These are phyloP conservation scores for Zosterops lateralis DNA, from an alignment of 2,113 vertebrate genomes.

Conservation along the genomic window DNA sequence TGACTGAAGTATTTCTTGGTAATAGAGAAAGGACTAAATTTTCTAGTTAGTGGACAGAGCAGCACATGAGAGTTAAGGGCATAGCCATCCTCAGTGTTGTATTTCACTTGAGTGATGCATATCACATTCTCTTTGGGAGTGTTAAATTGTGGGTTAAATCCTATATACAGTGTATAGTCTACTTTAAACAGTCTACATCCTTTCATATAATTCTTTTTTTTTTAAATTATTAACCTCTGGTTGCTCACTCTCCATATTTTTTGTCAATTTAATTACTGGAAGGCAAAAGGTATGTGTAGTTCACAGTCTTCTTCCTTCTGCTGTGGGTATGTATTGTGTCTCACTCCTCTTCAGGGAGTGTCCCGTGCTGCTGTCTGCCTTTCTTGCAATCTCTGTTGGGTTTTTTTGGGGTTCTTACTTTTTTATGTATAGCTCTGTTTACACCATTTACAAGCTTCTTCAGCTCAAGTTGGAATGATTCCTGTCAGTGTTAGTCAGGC, in stretches of 20 bases:
- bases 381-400: not conserved
- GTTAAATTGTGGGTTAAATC: not conserved
- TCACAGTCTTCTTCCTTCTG: not conserved
- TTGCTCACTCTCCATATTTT: not conserved
- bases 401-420: not conserved
- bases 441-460: not conserved
- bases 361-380: not conserved
- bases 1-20: not conserved
- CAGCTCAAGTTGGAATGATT: not conserved
- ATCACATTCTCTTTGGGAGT: fast-evolving
- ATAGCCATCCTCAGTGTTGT: not conserved
- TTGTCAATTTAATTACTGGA: not conserved
- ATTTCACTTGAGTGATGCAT: not conserved
- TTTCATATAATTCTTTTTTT: not conserved
- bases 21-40: not conserved
- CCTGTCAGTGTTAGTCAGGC: not conserved
- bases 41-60: not conserved
- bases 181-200: not conserved
- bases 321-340: not conserved
- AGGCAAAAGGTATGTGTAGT: not conserved
- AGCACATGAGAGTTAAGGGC: not conserved
- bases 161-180: not conserved
- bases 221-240: not conserved
- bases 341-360: not conserved
- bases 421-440: not conserved